Evolutionary conservation across 2,797 vertebrate species (phyloP).

Genomic region (Smutsia gigantea): DNA sequence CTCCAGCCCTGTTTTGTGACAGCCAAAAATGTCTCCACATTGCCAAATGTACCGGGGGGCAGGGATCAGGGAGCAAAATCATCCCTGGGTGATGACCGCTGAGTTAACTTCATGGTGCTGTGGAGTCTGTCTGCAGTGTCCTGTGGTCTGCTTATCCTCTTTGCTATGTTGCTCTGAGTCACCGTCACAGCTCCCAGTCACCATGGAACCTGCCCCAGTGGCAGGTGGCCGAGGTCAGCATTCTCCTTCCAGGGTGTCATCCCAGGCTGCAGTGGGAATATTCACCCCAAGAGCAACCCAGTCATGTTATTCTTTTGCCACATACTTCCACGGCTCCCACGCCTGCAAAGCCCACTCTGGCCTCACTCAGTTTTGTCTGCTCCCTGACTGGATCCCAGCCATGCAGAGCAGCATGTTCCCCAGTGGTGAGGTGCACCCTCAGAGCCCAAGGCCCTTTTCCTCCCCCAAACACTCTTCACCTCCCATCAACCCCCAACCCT

Average conservation of each 20-base stretch:
- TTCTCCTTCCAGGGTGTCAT: rapidly evolving
- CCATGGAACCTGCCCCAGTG: rapidly evolving
- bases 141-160: neutral
- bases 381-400: neutral
- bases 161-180: rapidly evolving
- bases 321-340: rapidly evolving
- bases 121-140: no score
- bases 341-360: no score
- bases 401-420: rapidly evolving
- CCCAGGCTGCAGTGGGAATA: rapidly evolving
- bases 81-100: no score
- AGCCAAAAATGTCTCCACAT: neutral
- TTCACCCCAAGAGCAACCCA: no score
- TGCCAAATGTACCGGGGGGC: neutral
- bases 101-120: neutral
- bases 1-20: neutral
- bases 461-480: neutral
- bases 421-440: rapidly evolving
- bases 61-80: neutral
- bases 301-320: no score
- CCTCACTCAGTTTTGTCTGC: neutral
- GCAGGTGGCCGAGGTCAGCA: rapidly evolving
- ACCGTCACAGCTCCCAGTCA: neutral
- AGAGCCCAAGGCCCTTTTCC: no score
- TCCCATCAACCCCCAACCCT: neutral